These are phyloP conservation scores for Nothocercus nigrocapillus DNA, from an alignment of 2,113 vertebrate species.

Conservation along the genomic window DNA sequence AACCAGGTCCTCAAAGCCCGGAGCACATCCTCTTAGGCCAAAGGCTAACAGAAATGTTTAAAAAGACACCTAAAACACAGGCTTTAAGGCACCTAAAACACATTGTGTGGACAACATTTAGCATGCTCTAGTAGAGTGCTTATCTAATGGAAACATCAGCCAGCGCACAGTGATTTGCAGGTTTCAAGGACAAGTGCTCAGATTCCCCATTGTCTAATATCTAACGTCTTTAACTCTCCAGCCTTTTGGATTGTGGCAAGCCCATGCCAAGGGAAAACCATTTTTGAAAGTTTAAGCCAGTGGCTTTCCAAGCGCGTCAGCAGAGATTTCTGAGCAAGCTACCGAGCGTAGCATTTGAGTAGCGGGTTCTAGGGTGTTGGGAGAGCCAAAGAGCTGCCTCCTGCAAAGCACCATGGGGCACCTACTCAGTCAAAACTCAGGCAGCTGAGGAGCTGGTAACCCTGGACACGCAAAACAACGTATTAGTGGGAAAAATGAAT, in stretches of 20 bases:
- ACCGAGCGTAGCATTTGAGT: not conserved
- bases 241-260: not conserved
- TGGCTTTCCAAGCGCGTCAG: not conserved
- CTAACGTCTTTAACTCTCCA: not conserved
- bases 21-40: not conserved
- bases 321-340: not conserved
- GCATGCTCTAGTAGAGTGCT: not conserved
- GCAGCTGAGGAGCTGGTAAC: not conserved
- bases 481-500: not conserved
- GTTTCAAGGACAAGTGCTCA: not conserved
- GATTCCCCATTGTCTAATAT: too few relatives aligned
- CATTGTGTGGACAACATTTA: rapidly evolving
- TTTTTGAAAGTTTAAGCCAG: not conserved
- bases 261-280: not conserved
- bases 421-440: not conserved
- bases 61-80: not conserved
- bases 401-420: not conserved
- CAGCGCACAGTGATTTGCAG: not conserved
- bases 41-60: not conserved
- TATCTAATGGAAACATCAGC: not conserved
- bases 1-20: not conserved
- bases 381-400: not conserved
- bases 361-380: not conserved
- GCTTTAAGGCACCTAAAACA: not conserved
- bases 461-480: slow-evolving; percentile 51